These are phyloP conservation scores for Pristiophorus japonicus DNA, from an alignment of 2,113 vertebrate genomes.

Conservation along the genomic window DNA sequence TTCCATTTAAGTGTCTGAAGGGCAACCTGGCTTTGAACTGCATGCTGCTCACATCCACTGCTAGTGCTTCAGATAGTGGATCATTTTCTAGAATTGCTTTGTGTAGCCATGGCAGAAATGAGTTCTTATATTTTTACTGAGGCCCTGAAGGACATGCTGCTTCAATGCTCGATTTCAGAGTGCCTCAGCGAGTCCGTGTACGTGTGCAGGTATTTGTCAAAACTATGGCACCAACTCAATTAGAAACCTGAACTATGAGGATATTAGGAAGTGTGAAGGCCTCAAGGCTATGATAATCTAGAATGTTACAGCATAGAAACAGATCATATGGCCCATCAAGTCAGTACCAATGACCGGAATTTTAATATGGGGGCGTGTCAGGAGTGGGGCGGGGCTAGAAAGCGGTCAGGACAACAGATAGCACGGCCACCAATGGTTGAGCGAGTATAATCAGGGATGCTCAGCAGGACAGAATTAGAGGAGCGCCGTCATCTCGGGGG, in stretches of 20 bases:
- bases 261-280: neutral
- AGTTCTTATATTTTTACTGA: neutral
- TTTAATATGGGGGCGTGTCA: too few relatives aligned
- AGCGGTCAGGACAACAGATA: too few relatives aligned
- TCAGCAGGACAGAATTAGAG: too few relatives aligned
- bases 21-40: neutral
- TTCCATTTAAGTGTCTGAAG: neutral
- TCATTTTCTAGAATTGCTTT: neutral
- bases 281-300: neutral
- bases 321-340: neutral
- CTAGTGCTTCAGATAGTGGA: neutral
- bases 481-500: too few relatives aligned
- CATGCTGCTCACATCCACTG: neutral
- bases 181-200: neutral
- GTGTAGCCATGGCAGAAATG: neutral
- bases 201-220: neutral
- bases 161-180: neutral
- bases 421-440: too few relatives aligned
- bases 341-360: neutral
- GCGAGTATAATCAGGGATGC: too few relatives aligned
- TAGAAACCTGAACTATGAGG: neutral
- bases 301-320: neutral
- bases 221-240: neutral
- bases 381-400: too few relatives aligned
- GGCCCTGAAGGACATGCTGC: neutral